Percentiles rank a stretch among this genome's conserved stretches.
phyloP scores from a whole-genome alignment of 2,113 vertebrate species.

The Polyodon spathula region DNA sequence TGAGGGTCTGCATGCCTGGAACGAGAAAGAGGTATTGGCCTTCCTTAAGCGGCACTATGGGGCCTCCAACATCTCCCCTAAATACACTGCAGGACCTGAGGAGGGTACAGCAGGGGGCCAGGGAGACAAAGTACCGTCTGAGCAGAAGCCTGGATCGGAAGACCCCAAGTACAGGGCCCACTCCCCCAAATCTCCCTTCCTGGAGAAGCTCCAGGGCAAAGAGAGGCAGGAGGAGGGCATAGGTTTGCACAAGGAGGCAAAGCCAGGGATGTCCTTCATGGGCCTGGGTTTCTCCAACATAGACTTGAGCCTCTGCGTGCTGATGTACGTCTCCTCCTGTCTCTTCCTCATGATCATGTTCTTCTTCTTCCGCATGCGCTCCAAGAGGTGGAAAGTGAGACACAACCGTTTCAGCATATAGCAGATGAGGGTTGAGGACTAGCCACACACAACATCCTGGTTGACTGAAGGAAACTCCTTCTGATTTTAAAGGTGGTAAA shows the following conservation, averaged over 20 bases:
- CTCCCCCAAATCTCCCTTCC: neutral
- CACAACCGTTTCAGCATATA: conserved; percentile 57
- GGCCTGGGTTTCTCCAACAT: conserved; percentile 79
- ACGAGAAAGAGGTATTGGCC: conserved; percentile 58
- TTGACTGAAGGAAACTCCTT: too few species aligned
- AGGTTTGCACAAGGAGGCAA: conserved; percentile 15
- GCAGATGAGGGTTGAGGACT: too few species aligned
- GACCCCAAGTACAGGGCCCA: neutral
- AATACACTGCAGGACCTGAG: conserved; percentile 35
- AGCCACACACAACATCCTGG: too few species aligned
- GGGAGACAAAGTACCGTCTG: too few species aligned
- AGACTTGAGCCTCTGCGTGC: conserved; percentile 91
- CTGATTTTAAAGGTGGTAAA: too few species aligned
- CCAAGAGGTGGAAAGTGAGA: conserved; percentile 68
- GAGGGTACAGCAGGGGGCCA: neutral
- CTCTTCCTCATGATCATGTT: conserved; percentile 87
- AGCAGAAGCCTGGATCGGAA: neutral
- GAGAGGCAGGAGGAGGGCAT: neutral
- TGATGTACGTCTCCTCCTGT: conserved; percentile 76
- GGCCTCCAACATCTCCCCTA: conserved; percentile 54
- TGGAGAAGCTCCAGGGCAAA: neutral
- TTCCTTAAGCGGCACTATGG: conserved; percentile 75
- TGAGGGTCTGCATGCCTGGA: conserved; percentile 73
- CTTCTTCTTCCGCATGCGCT: conserved; percentile 81
- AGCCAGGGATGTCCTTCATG: conserved; percentile 51